phyloP scores from a whole-genome alignment of 2,113 vertebrate genomes.

The Coptodon rendalli region DNA sequence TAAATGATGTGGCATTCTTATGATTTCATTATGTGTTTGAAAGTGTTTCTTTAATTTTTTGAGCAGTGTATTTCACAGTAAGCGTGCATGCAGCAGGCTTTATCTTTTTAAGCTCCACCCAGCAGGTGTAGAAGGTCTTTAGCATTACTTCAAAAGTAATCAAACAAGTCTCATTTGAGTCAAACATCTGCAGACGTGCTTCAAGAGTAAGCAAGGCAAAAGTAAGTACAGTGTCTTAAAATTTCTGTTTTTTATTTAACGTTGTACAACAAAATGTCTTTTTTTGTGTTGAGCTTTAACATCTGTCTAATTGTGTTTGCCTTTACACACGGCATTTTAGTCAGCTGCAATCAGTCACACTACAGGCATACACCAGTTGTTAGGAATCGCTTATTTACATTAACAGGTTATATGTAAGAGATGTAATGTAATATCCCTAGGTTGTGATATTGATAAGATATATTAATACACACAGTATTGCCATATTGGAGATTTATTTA shows the following conservation, averaged over 20 bases:
- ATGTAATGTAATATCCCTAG: not conserved
- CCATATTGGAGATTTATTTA: not conserved
- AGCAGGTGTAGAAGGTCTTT: not conserved
- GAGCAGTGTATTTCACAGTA: not conserved
- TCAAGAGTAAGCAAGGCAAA: constrained; percentile 19
- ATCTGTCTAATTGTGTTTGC: not conserved
- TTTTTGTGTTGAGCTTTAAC: not conserved
- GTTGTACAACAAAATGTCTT: not conserved
- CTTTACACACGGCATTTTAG: not conserved
- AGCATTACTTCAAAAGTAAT: not conserved
- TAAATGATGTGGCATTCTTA: not conserved
- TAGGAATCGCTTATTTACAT: not conserved
- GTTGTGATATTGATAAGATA: not conserved
- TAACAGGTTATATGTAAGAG: not conserved
- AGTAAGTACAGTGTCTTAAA: not conserved
- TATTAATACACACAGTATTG: not conserved
- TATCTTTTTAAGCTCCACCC: constrained; percentile 35
- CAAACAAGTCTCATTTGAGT: not conserved
- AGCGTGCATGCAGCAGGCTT: not conserved
- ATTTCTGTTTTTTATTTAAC: not conserved
- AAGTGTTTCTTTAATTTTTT: not conserved
- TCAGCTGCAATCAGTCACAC: not conserved
- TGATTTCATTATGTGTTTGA: not conserved
- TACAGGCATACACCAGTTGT: not conserved
- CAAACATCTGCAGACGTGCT: constrained; percentile 1